Evolutionary conservation across 2,888 invertebrate species (phyloP), one percentile per base, ranked within the genome.

Genomic region (Napeogenes sylphis): DNA sequence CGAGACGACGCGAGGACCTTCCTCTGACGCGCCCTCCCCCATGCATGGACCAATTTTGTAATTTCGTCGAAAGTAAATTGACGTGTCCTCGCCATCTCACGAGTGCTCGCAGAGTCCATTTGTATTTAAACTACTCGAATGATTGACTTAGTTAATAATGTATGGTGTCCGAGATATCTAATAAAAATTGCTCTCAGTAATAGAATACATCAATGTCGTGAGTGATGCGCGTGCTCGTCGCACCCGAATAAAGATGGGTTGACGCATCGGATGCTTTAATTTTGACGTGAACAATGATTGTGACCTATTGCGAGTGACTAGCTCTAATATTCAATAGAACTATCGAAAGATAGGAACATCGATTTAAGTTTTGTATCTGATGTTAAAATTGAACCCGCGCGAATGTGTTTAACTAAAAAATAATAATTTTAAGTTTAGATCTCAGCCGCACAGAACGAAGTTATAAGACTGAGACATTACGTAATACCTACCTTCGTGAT

Each of bases 391-490:
- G 32, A 56, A 59, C 57, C 56, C 62, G 57, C 45, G 58, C 56
- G 62, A 58, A 45, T 58, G 62, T 58, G 47, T 54, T 54, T 46
- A 54, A 47, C 42, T 62, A 67, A 56, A 66, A 63, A 58, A 68
- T 60, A 66, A 55, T 64, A 35, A 46, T 45, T 55, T 59, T 64
- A 62, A 65, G 61, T 65, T 64, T 58, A 63, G 61, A 57, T 76
- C 78, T 81, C 85, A 83, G 80, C 82, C 77, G 73, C 77, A 78
- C 82, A 81, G 81, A 77, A 81, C 80, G 82, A 85, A 83, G 84
- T 84, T 81, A 88, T 86, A 90, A 90, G 89, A 90, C 89, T 90
- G 89, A 89, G 80, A 85, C 79, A 85, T 80, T 85, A 88, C 85
- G 87, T 87, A 88, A 85, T 81, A 82, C 83, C 51, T 51, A 51